Evolutionary conservation across 1,140 invertebrate genomes (phyloP).

Genomic region (Proctacanthus coquilletti): DNA sequence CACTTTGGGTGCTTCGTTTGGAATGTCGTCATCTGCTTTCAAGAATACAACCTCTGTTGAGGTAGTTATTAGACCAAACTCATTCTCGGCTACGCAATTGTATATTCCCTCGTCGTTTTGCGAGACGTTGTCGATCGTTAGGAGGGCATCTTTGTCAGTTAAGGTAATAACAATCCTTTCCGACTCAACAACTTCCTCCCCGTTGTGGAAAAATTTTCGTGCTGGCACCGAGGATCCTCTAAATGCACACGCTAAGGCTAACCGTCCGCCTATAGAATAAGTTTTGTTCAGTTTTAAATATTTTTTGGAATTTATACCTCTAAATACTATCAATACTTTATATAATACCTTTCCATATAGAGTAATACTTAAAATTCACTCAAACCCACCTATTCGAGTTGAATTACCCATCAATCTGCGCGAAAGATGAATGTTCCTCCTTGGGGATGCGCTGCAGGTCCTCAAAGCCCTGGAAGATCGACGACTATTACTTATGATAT

Average conservation of each 20-base stretch:
- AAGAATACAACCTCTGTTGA: constrained; percentile 7
- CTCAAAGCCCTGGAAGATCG: constrained; percentile 30
- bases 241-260: constrained; percentile 39
- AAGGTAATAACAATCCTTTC: constrained; percentile 22
- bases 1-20: constrained; percentile 17
- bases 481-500: constrained; percentile 49
- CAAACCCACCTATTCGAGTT: constrained; percentile 21
- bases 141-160: constrained; percentile 15
- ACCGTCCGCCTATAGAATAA: constrained; percentile 31
- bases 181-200: constrained; percentile 21
- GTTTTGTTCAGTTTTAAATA: background rate
- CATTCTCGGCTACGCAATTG: constrained; percentile 55
- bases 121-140: constrained; percentile 37
- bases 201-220: constrained; percentile 45
- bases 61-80: constrained; percentile 35
- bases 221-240: constrained; percentile 39
- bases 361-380: background rate
- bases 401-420: constrained; percentile 28
- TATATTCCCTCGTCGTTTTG: constrained; percentile 44
- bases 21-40: constrained; percentile 9
- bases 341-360: constrained; percentile 27
- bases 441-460: constrained; percentile 26
- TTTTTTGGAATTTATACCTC: background rate
- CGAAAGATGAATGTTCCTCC: constrained; percentile 24
- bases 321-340: constrained; percentile 17